Conservation (phyloP, 1,140 invertebrate genomes). For the Pseudomyrmex cubaensis region DNA sequence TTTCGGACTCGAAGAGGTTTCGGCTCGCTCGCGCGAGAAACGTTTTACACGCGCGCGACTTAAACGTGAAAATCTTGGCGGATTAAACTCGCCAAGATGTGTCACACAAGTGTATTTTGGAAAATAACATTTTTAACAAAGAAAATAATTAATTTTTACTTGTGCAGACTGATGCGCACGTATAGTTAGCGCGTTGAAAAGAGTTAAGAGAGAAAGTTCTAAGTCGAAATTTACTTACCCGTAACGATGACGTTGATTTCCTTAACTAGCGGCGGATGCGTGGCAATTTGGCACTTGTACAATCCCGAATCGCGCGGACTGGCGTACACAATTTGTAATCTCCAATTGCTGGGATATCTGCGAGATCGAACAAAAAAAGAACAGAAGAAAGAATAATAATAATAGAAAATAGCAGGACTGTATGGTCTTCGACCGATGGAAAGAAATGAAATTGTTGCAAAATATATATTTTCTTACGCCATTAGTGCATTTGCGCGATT, state of each 20-base stretch:
- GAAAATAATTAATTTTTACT: too few species aligned
- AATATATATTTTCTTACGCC: background rate
- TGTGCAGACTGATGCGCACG: too few species aligned
- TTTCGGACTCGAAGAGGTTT: conserved; percentile 1
- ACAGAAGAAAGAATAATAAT: too few species aligned
- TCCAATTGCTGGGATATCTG: conserved; percentile 93
- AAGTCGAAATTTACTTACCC: conserved; percentile 69
- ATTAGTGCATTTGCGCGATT: background rate
- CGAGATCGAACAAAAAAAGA: background rate
- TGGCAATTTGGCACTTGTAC: conserved; percentile 95
- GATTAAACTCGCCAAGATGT: background rate
- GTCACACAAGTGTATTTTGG: background rate
- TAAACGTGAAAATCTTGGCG: conserved; percentile 32
- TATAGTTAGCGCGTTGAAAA: too few species aligned
- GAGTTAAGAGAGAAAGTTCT: too few species aligned
- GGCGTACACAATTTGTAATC: conserved; percentile 91
- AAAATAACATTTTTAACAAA: background rate
- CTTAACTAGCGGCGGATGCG: conserved; percentile 88
- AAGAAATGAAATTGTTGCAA: conserved; percentile 8
- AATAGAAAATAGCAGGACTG: background rate
- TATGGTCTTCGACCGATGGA: background rate
- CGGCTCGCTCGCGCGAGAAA: conserved; percentile 4
- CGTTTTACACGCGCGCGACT: conserved; percentile 18
- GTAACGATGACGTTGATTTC: conserved; percentile 80
- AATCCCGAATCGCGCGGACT: conserved; percentile 90